phyloP scores from a whole-genome alignment of 30 jellyfish, hydroid and myxozoan genomes.

The Turritopsis rubra region DNA sequence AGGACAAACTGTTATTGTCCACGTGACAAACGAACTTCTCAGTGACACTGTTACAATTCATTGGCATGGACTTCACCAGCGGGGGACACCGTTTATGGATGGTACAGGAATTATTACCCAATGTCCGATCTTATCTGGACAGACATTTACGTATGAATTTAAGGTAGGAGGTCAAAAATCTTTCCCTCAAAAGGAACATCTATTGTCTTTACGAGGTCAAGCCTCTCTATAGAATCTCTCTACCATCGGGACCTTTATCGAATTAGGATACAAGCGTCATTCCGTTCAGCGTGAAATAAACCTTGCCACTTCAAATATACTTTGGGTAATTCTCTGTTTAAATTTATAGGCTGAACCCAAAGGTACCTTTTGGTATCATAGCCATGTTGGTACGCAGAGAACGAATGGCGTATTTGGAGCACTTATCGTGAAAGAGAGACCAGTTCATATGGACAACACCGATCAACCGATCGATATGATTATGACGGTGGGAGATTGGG shows the following conservation, averaged over 20 bases:
- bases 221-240: too few species aligned
- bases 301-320: too few species aligned
- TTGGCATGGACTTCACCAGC: slow-evolving; percentile 89
- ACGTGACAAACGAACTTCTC: slow-evolving; percentile 41
- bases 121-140: slow-evolving; percentile 90
- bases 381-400: slow-evolving; percentile 95
- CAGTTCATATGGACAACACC: slow-evolving; percentile 51
- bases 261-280: too few species aligned
- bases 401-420: slow-evolving; percentile 96
- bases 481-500: slow-evolving; percentile 99
- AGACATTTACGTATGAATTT: neutral
- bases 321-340: too few species aligned
- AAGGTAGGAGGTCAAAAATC: too few species aligned
- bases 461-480: slow-evolving; percentile 67
- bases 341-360: slow-evolving; percentile 95
- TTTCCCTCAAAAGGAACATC: too few species aligned
- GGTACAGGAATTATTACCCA: slow-evolving; percentile 79
- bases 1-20: slow-evolving; percentile 33
- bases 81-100: slow-evolving; percentile 90
- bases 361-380: slow-evolving; percentile 97
- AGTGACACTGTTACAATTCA: slow-evolving; percentile 74
- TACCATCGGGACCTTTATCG: too few species aligned
- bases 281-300: too few species aligned
- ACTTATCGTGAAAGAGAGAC: slow-evolving; percentile 81
- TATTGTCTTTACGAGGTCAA: too few species aligned